phyloP scores from a whole-genome alignment of 1,140 invertebrate species.

The Eciton burchellii region DNA sequence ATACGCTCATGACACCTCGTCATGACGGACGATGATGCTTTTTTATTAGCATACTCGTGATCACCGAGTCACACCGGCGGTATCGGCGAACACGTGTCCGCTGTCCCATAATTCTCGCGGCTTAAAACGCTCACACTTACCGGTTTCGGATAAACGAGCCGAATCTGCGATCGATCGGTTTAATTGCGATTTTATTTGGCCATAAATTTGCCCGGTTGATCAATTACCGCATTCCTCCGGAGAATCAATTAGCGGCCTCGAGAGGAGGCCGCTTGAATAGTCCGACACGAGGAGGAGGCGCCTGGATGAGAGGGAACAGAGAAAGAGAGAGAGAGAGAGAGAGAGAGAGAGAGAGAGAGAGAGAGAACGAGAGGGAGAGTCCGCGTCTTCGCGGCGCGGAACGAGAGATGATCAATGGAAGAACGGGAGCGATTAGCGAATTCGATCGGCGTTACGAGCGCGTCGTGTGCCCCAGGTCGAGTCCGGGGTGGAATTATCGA shows the following conservation, averaged over 20 bases:
- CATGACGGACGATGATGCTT: neutral
- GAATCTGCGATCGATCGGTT: slow-evolving; percentile 30
- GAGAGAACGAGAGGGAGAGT: slow-evolving; percentile 8
- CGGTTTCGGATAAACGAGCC: slow-evolving; percentile 1
- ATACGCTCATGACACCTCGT: neutral
- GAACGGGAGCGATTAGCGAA: slow-evolving; percentile 55
- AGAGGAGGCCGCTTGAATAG: slow-evolving; percentile 21
- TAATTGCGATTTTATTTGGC: slow-evolving; percentile 49
- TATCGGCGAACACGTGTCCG: neutral
- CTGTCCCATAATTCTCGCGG: neutral
- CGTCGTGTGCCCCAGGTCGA: slow-evolving; percentile 55
- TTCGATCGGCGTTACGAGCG: slow-evolving; percentile 68
- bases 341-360: too few relatives aligned
- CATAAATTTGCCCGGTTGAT: slow-evolving; percentile 44
- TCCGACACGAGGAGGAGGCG: neutral
- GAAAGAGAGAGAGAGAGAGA: neutral
- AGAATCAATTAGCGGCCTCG: slow-evolving; percentile 42
- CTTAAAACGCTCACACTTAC: neutral
- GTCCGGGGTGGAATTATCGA: slow-evolving; percentile 73
- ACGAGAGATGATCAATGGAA: slow-evolving; percentile 56
- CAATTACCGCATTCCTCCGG: slow-evolving; percentile 31
- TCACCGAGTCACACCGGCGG: neutral
- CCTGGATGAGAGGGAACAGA: too few relatives aligned
- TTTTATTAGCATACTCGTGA: neutral
- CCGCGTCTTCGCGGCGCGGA: slow-evolving; percentile 15